Evolutionary conservation across 64 coral and sea anemone species (phyloP), one percentile per base, ranked within the genome.

Genomic region (Trachythela sp.): DNA sequence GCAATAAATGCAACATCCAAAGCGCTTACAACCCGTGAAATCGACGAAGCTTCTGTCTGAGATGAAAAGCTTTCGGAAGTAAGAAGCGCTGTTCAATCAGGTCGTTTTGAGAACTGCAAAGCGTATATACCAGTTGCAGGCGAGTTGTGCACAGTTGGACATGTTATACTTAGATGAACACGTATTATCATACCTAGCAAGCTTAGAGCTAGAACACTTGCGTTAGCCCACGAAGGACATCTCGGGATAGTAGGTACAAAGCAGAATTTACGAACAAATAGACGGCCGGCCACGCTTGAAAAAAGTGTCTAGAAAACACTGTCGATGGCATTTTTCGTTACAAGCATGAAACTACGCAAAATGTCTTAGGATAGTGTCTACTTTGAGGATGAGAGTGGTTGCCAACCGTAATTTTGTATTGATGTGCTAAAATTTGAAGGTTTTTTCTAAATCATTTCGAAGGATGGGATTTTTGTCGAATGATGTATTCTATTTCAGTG

Each of bases 91-190:
- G 8, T 54, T 31, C 30, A 59, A 26, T 58, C 49, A 59, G 85
- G 85, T 20, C 36, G 50, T 22, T 87, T 54, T 29, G 49, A 87
- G 13, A 54, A 59, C 17, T 52, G 48, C 48, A 54, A 87, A 87
- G 49, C 35, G 49, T 87, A 59, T 59, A 17, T 35, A 8, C 11
- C 31, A 31, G 85, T 87, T 11, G 48, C 29, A 14, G 85, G 50
- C 15, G 49, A 87, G 45, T 24, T 88, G 26, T 88, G 87, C 40
- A 54, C 68, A 18, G 35, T 88, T 27, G 87, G 87, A 70, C 32
- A 88, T 10, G 38, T 89, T 48, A 30, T 88, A 11, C 0, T 88
- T 14, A 89, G 87, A 89, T 67, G 72, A 30, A 89, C 75, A 50
- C 41, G 88, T 2, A 48, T 83, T 4, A n/a, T 83, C 32, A 89